Conservation (phyloP, 2,797 vertebrate genomes). For the Argya squamiceps region DNA sequence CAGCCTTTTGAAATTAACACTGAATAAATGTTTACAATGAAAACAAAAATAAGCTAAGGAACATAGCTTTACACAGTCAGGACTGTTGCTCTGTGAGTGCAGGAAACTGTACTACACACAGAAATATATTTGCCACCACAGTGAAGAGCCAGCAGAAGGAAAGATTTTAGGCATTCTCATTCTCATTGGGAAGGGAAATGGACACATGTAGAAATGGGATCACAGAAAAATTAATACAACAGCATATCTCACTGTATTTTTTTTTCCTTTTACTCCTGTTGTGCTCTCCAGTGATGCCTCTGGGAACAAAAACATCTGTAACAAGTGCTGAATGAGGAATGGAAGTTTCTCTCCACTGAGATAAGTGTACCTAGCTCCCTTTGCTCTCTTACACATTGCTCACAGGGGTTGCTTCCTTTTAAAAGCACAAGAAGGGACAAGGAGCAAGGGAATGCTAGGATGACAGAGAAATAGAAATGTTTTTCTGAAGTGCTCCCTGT, state of each 20-base stretch:
- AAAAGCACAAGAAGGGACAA: neutral
- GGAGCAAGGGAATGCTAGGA: neutral
- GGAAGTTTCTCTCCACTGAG: neutral
- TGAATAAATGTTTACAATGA: neutral
- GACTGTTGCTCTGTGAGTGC: neutral
- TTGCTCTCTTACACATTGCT: neutral
- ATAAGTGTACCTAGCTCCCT: neutral
- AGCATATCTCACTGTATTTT: neutral
- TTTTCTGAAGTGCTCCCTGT: neutral
- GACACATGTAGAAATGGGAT: neutral
- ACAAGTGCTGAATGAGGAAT: neutral
- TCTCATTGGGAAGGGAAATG: neutral
- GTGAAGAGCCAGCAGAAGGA: neutral
- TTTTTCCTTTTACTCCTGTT: neutral
- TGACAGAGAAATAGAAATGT: neutral
- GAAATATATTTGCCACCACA: neutral
- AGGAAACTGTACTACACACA: neutral
- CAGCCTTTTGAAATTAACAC: neutral
- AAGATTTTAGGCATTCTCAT: neutral
- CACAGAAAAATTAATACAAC: neutral
- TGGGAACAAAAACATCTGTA: neutral
- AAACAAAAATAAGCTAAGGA: neutral
- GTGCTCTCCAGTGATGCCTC: neutral
- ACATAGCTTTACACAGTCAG: neutral
- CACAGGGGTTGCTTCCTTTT: neutral